Evolutionary conservation across 2,888 invertebrate species (phyloP).

Genomic region (Ormyrus thymus): DNA sequence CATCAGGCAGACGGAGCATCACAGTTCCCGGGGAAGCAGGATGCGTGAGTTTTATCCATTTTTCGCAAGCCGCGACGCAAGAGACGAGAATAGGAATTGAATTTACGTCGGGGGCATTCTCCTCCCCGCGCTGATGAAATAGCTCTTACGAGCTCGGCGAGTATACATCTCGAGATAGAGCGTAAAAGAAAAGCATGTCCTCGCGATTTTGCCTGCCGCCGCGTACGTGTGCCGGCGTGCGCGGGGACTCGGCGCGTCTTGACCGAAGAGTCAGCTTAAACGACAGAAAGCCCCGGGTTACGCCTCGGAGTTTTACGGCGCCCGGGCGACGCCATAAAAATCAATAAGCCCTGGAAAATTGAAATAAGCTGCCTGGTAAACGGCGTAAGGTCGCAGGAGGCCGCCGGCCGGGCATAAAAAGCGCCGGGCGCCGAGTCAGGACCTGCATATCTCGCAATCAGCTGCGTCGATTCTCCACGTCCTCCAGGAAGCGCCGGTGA

Average conservation of each 20-base stretch:
- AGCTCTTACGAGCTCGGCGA: not conserved
- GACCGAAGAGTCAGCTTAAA: conserved; percentile 21
- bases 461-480: no score
- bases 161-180: not conserved
- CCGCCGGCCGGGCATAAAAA: no score
- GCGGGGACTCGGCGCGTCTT: conserved; percentile 22
- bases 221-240: not conserved
- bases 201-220: conserved; percentile 4
- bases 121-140: no score
- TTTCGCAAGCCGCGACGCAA: no score
- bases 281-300: conserved; percentile 14
- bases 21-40: no score
- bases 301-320: conserved; percentile 55
- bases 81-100: no score
- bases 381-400: no score
- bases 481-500: not conserved
- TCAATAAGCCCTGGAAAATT: conserved; percentile 61
- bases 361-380: conserved; percentile 66
- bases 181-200: conserved; percentile 11
- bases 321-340: conserved; percentile 60
- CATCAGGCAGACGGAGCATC: not conserved
- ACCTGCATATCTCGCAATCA: no score
- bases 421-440: not conserved
- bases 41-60: no score
- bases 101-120: no score